These are phyloP conservation scores for Seira sanloemensis DNA, from an alignment of 2,888 invertebrate genomes.

Conservation along the genomic window DNA sequence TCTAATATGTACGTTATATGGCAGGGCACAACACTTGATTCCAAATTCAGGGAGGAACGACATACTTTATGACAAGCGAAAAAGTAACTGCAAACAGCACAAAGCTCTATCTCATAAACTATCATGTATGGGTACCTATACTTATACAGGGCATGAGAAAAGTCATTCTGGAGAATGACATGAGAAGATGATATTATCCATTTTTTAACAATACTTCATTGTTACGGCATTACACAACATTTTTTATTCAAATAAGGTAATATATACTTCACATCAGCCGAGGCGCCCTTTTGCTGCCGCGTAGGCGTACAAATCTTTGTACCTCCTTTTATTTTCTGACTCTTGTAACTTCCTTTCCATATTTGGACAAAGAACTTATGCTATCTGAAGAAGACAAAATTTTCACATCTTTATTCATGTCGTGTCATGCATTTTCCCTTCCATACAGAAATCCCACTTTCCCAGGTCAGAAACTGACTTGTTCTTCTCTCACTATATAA, in stretches of 20 bases:
- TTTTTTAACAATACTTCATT: neutral
- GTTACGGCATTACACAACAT: neutral
- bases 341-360: slow-evolving; percentile 38
- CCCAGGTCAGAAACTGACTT: slow-evolving; percentile 48
- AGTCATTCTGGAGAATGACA: neutral
- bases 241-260: neutral
- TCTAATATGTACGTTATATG: too few species aligned
- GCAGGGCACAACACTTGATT: too few species aligned
- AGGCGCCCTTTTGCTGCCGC: too few species aligned
- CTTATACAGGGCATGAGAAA: too few species aligned
- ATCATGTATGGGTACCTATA: too few species aligned
- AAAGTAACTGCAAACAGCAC: too few species aligned
- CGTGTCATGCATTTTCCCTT: neutral
- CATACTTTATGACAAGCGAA: too few species aligned
- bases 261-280: neutral
- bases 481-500: neutral
- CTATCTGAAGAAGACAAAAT: neutral
- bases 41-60: too few species aligned
- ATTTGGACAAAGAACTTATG: slow-evolving; percentile 22
- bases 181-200: neutral
- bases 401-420: neutral
- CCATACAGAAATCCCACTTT: slow-evolving; percentile 40
- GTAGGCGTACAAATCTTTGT: neutral
- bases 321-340: too few species aligned
- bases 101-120: too few species aligned